Percentiles rank a stretch among this genome's conserved stretches.
Conservation (phyloP, 2,888 invertebrate genomes). For the Quadriops clusia region DNA sequence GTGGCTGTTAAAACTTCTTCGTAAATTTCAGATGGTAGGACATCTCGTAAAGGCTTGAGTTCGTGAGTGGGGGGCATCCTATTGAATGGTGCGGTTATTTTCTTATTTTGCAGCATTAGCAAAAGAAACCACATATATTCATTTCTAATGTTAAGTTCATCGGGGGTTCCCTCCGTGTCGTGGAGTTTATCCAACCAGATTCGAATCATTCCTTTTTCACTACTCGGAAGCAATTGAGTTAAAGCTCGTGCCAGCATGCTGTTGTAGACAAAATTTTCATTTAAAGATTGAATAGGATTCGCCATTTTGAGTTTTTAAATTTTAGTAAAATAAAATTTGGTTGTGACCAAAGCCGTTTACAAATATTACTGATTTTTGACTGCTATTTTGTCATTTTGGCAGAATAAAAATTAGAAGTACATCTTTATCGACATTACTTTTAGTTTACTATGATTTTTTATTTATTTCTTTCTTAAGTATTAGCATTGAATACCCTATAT, state of each 20-base stretch:
- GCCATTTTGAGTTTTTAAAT: constrained; percentile 22
- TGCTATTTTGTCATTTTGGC: no score
- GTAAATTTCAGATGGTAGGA: constrained; percentile 29
- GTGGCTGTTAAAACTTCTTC: constrained; percentile 31
- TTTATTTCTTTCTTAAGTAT: no score
- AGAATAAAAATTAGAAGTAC: no score
- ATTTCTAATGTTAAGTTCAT: constrained; percentile 30
- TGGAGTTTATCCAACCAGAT: constrained; percentile 34
- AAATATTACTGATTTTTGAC: no score
- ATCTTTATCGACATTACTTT: no score
- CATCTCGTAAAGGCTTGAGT: constrained; percentile 29
- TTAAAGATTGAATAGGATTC: constrained; percentile 25
- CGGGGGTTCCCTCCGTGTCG: constrained; percentile 24
- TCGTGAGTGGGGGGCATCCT: constrained; percentile 26
- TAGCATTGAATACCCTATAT: no score
- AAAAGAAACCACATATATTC: constrained; percentile 39
- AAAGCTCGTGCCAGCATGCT: constrained; percentile 36
- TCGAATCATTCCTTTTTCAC: constrained; percentile 21
- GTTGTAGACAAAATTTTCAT: constrained; percentile 36
- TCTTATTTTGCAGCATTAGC: constrained; percentile 34
- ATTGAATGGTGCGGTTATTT: constrained; percentile 33
- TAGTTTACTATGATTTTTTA: no score
- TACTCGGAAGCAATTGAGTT: constrained; percentile 31
- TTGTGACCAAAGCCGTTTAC: not conserved
- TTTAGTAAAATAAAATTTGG: constrained; percentile 2